phyloP scores from a whole-genome alignment of 1,140 invertebrate genomes.

The Pantala flavescens region DNA sequence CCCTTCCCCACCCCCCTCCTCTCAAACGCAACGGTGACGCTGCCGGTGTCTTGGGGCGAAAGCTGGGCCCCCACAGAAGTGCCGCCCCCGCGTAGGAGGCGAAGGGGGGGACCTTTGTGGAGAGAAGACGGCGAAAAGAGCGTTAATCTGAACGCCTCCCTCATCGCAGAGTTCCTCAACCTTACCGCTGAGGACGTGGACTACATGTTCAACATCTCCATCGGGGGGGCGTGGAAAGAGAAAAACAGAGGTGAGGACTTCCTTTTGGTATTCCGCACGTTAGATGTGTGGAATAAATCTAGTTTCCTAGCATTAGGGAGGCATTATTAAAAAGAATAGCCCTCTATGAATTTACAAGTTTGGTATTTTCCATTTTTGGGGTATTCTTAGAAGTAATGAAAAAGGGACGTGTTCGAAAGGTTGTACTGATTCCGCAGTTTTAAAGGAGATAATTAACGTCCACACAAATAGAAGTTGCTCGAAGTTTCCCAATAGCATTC shows the following conservation, averaged over 20 bases:
- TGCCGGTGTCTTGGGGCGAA: no score
- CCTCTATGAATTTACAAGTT: background rate
- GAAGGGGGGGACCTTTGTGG: no score
- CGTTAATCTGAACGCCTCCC: slow-evolving; percentile 24
- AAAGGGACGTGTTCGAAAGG: no score
- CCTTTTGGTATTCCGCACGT: slow-evolving; percentile 25
- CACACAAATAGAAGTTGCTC: no score
- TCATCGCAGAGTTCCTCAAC: slow-evolving; percentile 27
- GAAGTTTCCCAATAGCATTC: no score
- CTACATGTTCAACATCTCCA: slow-evolving; percentile 26
- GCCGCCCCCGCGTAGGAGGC: no score
- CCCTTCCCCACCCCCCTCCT: no score
- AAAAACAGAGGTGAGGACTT: background rate
- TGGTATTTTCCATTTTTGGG: background rate
- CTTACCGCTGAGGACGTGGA: slow-evolving; percentile 31
- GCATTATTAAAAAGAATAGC: background rate
- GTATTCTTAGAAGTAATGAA: no score
- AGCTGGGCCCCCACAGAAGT: no score
- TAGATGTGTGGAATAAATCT: slow-evolving; percentile 24
- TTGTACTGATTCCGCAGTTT: no score
- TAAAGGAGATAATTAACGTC: no score
- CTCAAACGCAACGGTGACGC: no score
- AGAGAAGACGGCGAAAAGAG: background rate
- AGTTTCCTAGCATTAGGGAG: slow-evolving; percentile 27
- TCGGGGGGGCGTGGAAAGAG: slow-evolving; percentile 11